phyloP scores from a whole-genome alignment of 2,797 vertebrate genomes.

The Odontamblyopus lacepedii region DNA sequence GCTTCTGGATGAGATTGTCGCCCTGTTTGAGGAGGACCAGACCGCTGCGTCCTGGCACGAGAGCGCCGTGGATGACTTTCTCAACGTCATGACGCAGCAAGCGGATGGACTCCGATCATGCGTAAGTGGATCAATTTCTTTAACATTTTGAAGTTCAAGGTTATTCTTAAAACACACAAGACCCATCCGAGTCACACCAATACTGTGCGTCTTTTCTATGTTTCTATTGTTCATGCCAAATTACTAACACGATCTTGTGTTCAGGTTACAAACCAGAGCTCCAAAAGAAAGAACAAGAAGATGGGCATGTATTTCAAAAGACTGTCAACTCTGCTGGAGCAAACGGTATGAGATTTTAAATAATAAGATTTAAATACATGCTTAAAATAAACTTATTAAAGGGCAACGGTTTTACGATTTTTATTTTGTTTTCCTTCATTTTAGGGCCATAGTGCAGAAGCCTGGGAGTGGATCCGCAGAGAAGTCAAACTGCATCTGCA shows the following conservation, averaged over 20 bases:
- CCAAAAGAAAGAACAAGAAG: constrained; percentile 52
- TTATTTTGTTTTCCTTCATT: not conserved
- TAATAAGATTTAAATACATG: not conserved
- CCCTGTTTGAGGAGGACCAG: constrained; percentile 49
- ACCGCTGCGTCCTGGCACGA: constrained; percentile 56
- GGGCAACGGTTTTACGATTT: not conserved
- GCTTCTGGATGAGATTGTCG: constrained; percentile 47
- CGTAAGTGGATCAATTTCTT: constrained; percentile 47
- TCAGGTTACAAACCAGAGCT: constrained; percentile 28
- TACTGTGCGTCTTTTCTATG: too few species aligned
- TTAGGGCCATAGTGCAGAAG: constrained; percentile 35
- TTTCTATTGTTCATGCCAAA: not conserved
- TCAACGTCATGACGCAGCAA: constrained; percentile 48
- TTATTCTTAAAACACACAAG: not conserved
- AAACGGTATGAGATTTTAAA: constrained; percentile 34
- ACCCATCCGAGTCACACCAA: not conserved
- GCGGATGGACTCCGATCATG: constrained; percentile 51
- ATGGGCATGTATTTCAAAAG: constrained; percentile 61
- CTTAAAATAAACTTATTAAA: not conserved
- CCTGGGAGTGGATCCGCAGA: constrained; percentile 66
- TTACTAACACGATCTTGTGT: not conserved
- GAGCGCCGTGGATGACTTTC: constrained; percentile 44
- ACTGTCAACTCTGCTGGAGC: constrained; percentile 34
- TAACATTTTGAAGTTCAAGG: not conserved
- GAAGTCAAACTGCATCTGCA: constrained; percentile 40